Percentiles rank a stretch among this genome's conserved stretches.
phyloP scores from a whole-genome alignment of 2,113 vertebrate species.

The Isurus oxyrinchus region DNA sequence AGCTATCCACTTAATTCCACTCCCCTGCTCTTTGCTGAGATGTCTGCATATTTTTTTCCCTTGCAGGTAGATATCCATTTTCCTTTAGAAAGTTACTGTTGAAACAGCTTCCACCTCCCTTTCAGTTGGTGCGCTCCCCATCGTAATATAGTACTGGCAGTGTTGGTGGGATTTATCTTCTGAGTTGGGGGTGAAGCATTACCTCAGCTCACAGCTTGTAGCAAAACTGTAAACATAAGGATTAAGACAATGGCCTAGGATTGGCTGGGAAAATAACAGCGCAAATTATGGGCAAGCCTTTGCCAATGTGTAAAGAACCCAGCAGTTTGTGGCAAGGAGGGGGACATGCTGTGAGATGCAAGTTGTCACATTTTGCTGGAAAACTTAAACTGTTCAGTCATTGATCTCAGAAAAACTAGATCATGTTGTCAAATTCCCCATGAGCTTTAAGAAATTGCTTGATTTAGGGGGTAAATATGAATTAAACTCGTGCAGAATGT shows the following conservation, averaged over 20 bases:
- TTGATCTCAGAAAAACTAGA: neutral
- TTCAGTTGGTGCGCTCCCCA: neutral
- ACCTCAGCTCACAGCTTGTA: neutral
- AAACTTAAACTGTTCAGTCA: neutral
- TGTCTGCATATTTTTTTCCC: neutral
- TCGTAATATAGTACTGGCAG: neutral
- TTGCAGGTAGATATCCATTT: neutral
- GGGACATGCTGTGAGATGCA: neutral
- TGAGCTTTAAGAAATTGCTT: neutral
- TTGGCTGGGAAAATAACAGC: neutral
- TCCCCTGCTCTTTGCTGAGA: no score
- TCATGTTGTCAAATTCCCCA: neutral
- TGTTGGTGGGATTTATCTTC: neutral
- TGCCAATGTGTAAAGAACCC: neutral
- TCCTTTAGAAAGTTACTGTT: no score
- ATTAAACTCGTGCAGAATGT: neutral
- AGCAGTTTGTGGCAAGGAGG: neutral
- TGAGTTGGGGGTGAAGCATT: neutral
- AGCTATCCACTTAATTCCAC: no score
- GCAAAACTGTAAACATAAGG: neutral
- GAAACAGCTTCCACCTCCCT: neutral
- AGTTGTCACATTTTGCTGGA: neutral
- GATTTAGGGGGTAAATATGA: neutral
- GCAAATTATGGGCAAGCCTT: neutral
- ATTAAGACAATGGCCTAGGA: neutral